These are phyloP conservation scores for Rhombomys opimus DNA, from an alignment of 2,113 vertebrate species.

Conservation along the genomic window DNA sequence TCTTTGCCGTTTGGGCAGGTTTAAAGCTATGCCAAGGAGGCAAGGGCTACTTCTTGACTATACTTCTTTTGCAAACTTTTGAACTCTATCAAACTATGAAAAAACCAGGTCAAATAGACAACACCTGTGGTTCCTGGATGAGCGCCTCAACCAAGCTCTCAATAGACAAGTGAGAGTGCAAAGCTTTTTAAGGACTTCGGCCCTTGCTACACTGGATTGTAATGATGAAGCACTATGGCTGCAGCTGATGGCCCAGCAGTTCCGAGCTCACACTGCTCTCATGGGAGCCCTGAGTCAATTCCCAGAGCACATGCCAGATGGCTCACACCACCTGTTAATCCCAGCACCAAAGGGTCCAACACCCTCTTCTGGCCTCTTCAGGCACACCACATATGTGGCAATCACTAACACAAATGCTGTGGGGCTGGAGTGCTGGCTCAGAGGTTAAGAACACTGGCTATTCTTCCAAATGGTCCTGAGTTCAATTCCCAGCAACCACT, in stretches of 20 bases:
- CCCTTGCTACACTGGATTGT: background rate
- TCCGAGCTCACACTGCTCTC: background rate
- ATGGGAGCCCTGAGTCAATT: background rate
- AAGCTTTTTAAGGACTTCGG: background rate
- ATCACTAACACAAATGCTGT: background rate
- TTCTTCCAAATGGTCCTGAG: too few relatives aligned
- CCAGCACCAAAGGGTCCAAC: background rate
- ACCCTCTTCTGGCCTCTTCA: background rate
- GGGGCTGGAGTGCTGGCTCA: too few relatives aligned
- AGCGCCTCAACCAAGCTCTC: background rate
- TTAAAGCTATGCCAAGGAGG: background rate
- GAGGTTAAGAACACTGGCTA: too few relatives aligned
- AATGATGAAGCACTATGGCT: background rate
- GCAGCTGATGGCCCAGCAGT: background rate
- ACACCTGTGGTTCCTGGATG: background rate
- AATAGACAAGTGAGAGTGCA: background rate
- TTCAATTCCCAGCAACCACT: too few relatives aligned
- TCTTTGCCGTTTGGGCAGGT: background rate
- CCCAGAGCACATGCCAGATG: background rate
- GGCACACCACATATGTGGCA: background rate
- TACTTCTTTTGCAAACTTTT: background rate
- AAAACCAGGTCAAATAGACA: background rate
- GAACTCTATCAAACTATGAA: background rate
- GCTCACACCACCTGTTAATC: background rate
- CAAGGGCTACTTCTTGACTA: background rate